Base-by-base conservation (phyloP, 1,140 invertebrate species). In the Pogonognathellus flavescens region DNA sequence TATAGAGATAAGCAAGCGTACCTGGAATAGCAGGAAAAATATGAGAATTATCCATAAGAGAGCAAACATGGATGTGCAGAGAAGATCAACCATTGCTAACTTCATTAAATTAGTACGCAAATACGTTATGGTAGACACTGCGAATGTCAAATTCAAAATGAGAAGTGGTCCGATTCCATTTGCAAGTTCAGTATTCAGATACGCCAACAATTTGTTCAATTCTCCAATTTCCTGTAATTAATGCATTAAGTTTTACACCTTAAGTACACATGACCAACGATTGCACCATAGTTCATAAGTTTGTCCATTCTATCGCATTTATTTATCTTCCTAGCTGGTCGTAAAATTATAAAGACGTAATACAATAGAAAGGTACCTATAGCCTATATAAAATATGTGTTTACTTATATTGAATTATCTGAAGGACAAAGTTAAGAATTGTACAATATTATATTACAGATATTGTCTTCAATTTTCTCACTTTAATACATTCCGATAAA, bases 401-500 rank as follows among this genome's bases (percentile, higher is more conserved):
- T n/a, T n/a, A n/a, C n/a, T n/a, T n/a, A n/a, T n/a, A n/a, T n/a
- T n/a, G n/a, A n/a, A n/a, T n/a, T n/a, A n/a, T n/a, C n/a, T n/a
- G n/a, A n/a, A n/a, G n/a, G n/a, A n/a, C n/a, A n/a, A n/a, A n/a
- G n/a, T n/a, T n/a, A n/a, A n/a, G n/a, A n/a, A n/a, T n/a, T n/a
- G n/a, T n/a, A n/a, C n/a, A n/a, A n/a, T n/a, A n/a, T n/a, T n/a
- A n/a, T n/a, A n/a, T n/a, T n/a, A n/a, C n/a, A n/a, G n/a, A n/a
- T n/a, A n/a, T n/a, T n/a, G 31, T 41, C 2, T 60, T 55, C 7
- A 52, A 8, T 8, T 22, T 25, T 86, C 91, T 90, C 90, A 94
- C 95, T 88, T 93, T 93, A 93, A 96, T 95, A 94, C 95, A 95
- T 87, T 95, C 94, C 14, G 94, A 90, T 0, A 94, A 92, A 50